phyloP scores from a whole-genome alignment of 53 echinoderm and acorn worm genomes.

The Actinopyga echinites region DNA sequence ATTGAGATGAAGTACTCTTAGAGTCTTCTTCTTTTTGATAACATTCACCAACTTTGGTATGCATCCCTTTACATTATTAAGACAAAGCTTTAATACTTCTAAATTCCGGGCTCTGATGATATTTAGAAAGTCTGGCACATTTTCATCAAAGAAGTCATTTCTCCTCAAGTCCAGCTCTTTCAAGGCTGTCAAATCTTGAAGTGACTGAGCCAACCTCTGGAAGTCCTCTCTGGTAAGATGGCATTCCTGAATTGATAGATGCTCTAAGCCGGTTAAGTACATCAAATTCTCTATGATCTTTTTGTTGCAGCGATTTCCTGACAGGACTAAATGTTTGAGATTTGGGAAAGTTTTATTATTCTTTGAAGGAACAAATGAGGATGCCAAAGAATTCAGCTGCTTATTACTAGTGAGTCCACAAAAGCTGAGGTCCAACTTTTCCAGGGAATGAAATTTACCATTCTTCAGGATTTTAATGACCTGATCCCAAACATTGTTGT shows the following conservation, averaged over 20 bases:
- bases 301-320: background rate
- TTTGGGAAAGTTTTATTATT: background rate
- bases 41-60: background rate
- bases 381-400: background rate
- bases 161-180: constrained; percentile 12
- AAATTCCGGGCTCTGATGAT: background rate
- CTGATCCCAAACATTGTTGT: background rate
- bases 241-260: background rate
- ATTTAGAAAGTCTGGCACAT: background rate
- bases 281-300: background rate
- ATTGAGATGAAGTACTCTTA: constrained; percentile 21
- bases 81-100: constrained; percentile 11
- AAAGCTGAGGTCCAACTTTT: constrained; percentile 8
- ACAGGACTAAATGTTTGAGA: background rate
- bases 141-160: constrained; percentile 1
- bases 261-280: background rate
- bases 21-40: background rate
- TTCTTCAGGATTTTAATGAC: background rate
- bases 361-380: background rate
- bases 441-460: background rate
- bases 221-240: background rate
- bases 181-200: background rate
- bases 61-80: background rate
- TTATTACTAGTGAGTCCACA: background rate
- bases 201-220: background rate